Percentiles rank a stretch among this genome's conserved stretches.
phyloP scores from a whole-genome alignment of 2,888 invertebrate genomes.

The Argynnis bischoffii region DNA sequence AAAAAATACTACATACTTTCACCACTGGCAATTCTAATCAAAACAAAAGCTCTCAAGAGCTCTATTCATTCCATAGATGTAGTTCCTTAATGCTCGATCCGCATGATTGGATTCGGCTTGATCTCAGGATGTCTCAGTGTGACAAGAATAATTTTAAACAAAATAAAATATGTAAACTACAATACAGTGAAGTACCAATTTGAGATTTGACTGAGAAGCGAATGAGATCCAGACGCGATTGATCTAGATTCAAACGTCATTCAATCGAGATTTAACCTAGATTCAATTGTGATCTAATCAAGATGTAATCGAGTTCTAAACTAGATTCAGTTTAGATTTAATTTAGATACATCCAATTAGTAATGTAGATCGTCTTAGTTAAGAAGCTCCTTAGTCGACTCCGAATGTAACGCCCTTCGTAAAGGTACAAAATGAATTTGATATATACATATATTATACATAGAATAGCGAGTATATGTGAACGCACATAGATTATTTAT shows the following conservation, averaged over 20 bases:
- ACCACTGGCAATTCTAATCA: slow-evolving; percentile 41
- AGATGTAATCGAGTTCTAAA: slow-evolving; percentile 1
- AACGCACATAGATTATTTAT: slow-evolving; percentile 62
- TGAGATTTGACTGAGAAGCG: neutral
- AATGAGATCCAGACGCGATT: slow-evolving; percentile 28
- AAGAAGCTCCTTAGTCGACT: slow-evolving; percentile 34
- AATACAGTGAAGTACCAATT: neutral
- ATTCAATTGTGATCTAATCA: neutral
- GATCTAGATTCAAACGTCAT: slow-evolving; percentile 9
- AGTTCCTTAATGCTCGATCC: slow-evolving; percentile 50
- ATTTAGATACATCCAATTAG: slow-evolving; percentile 14
- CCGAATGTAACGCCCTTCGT: slow-evolving; percentile 54
- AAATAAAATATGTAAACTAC: neutral
- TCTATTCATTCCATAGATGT: slow-evolving; percentile 46
- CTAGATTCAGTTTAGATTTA: slow-evolving; percentile 11
- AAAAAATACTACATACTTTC: neutral
- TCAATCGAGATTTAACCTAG: neutral
- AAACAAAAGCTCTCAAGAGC: slow-evolving; percentile 49
- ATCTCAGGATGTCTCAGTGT: neutral
- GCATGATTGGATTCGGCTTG: neutral
- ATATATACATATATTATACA: slow-evolving; percentile 42
- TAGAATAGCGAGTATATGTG: slow-evolving; percentile 53
- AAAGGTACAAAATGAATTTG: slow-evolving; percentile 73
- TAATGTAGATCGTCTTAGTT: slow-evolving; percentile 31
- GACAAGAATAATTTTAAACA: neutral